A percentile compares a stretch with the other conserved stretches of the same genome.
phyloP scores from a whole-genome alignment of 2,797 vertebrate genomes.

The Parauchenoglanis ngamensis region DNA sequence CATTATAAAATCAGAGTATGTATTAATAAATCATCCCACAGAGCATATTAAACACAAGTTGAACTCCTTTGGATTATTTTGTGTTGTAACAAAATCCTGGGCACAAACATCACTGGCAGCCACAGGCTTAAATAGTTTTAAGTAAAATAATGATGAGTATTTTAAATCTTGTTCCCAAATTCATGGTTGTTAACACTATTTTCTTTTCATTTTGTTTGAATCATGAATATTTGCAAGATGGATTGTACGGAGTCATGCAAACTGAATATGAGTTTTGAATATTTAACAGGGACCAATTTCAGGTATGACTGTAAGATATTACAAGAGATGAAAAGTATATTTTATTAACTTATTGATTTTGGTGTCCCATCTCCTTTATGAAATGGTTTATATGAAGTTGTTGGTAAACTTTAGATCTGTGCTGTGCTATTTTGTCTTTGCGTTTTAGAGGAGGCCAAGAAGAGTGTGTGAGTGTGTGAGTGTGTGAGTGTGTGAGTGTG shows the following conservation, averaged over 20 bases:
- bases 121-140: slow-evolving; percentile 2
- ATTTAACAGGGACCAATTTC: slow-evolving; percentile 75
- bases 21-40: slow-evolving; percentile 6
- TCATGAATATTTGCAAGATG: slow-evolving; percentile 62
- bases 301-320: slow-evolving; percentile 75
- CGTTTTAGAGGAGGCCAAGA: slow-evolving; percentile 52
- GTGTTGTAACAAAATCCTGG: neutral
- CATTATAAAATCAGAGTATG: neutral
- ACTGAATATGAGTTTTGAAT: slow-evolving; percentile 57
- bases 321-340: slow-evolving; percentile 77
- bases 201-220: slow-evolving; percentile 60
- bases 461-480: slow-evolving; percentile 16
- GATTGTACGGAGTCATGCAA: slow-evolving; percentile 47
- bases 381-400: slow-evolving; percentile 58
- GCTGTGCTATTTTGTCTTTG: slow-evolving; percentile 59
- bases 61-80: neutral
- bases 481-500: neutral
- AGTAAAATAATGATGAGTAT: slow-evolving; percentile 24
- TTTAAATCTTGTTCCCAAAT: slow-evolving; percentile 28
- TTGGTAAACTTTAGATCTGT: slow-evolving; percentile 65
- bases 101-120: neutral
- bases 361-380: slow-evolving; percentile 54
- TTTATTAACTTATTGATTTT: slow-evolving; percentile 81
- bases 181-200: slow-evolving; percentile 23
- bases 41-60: neutral